Percentiles rank a stretch among this genome's conserved stretches.
Conservation (phyloP, 2,797 vertebrate species). For the Pseudochirops corinnae region DNA sequence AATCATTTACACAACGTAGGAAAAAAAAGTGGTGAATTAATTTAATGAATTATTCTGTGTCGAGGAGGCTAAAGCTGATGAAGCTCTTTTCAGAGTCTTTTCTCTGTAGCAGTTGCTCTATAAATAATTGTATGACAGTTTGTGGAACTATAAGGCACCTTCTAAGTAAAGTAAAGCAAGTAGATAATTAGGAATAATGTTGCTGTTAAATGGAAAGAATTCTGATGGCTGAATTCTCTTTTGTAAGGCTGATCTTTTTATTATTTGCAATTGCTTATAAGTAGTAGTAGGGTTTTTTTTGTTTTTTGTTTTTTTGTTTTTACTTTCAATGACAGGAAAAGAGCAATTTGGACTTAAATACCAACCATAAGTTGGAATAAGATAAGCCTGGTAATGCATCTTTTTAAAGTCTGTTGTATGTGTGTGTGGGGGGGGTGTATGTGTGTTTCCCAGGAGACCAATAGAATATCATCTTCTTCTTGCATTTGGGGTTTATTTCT, state of each 20-base stretch:
- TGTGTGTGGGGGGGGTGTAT: neutral
- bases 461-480: slow-evolving; percentile 23
- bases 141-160: slow-evolving; percentile 42
- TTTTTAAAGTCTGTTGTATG: slow-evolving; percentile 40
- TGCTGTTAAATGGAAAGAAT: slow-evolving; percentile 48
- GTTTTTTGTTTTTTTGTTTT: slow-evolving; percentile 31
- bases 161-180: slow-evolving; percentile 56
- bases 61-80: slow-evolving; percentile 33
- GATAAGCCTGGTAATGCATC: slow-evolving; percentile 31
- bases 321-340: slow-evolving; percentile 48
- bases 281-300: slow-evolving; percentile 13
- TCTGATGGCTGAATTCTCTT: slow-evolving; percentile 40
- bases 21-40: neutral
- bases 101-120: neutral
- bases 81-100: slow-evolving; percentile 42
- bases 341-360: slow-evolving; percentile 43
- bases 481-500: slow-evolving; percentile 10
- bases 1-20: slow-evolving; percentile 35
- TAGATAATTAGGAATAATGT: slow-evolving; percentile 47
- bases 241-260: slow-evolving; percentile 43
- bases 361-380: slow-evolving; percentile 14
- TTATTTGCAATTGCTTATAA: slow-evolving; percentile 60
- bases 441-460: neutral
- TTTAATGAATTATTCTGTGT: slow-evolving; percentile 63
- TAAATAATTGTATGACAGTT: slow-evolving; percentile 65